phyloP scores from a whole-genome alignment of 2,113 vertebrate genomes.

The Psilopsiagon aymara region DNA sequence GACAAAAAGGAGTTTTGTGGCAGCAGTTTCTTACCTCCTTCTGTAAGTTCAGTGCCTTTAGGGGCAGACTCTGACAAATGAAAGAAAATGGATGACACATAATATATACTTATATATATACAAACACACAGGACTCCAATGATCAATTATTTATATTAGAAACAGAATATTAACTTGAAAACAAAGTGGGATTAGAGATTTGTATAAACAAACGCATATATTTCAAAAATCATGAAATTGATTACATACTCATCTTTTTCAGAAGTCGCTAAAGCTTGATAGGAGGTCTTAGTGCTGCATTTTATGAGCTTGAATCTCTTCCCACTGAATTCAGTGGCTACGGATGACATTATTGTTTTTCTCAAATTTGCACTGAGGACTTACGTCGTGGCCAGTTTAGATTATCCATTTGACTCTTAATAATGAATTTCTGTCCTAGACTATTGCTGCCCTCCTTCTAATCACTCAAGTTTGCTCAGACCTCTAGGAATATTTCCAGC shows the following conservation, averaged over 20 bases:
- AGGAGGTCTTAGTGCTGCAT: fast-evolving
- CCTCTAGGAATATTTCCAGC: neutral
- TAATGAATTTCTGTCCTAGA: neutral
- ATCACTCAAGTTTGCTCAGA: neutral
- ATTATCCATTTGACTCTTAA: neutral
- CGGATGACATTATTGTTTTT: neutral
- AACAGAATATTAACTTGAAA: neutral
- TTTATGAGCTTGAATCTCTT: neutral
- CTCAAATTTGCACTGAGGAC: neutral
- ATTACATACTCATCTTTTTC: neutral
- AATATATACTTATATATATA: neutral
- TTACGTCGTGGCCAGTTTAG: neutral
- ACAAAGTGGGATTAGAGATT: neutral
- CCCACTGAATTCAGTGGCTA: neutral
- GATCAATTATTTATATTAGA: neutral
- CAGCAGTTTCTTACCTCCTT: neutral
- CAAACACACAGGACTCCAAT: neutral
- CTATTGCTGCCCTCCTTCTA: neutral
- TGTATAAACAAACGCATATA: neutral
- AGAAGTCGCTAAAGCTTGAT: neutral
- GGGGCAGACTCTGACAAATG: neutral
- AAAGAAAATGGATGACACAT: neutral
- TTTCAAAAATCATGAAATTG: neutral
- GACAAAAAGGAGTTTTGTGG: neutral
- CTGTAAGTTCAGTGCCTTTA: neutral